Evolutionary conservation across 2,797 vertebrate genomes (phyloP), one percentile per base, ranked within the genome.

Genomic region (Antennarius maculatus): DNA sequence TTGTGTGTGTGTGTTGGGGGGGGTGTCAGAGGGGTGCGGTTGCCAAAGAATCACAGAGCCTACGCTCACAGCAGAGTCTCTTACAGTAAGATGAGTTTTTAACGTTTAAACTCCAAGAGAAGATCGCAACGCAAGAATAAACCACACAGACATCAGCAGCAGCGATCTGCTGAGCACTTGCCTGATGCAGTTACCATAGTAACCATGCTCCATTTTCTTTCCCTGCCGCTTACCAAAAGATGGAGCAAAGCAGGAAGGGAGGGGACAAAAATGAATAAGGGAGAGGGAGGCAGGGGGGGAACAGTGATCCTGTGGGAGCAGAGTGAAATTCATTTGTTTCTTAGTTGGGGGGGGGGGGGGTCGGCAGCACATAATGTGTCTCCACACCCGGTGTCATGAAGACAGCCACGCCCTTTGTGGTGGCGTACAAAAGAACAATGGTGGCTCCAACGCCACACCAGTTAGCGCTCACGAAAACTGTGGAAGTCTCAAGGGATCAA

Each of bases 121-220:
- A 53, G 17, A 23, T 7, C 6, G 3, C 43, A 9, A 37, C 14
- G 12, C 0, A 12, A 7, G n/a, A 8, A 61, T 41, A 58, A 70
- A 51, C 12, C 1, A 0, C 3, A 11, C 34, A 42, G 18, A 47
- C 61, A 23, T 23, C 53, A n/a, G 70, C 59, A 56, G 47, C 41
- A 23, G 57, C 52, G 74, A 75, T 75, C 64, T 28, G 75, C 74
- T 4, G 55, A 85, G 84, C 82, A 86, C 86, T 89, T 89, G 90
- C 81, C 88, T 86, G 88, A 86, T 90, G 90, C 86, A 89, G 93
- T 93, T 94, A 85, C 93, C 91, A 93, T 93, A 88, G 93, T 86
- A 87, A 94, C 93, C 55, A 5, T 89, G 91, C 87, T 93, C 91
- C 86, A 92, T 90, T 92, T 93, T 89, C 79, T 83, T 76, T 79